A percentile compares a stretch with the other conserved stretches of the same genome.
These are phyloP conservation scores for Pipa parva DNA, from an alignment of 2,113 vertebrate genomes.

Conservation along the genomic window DNA sequence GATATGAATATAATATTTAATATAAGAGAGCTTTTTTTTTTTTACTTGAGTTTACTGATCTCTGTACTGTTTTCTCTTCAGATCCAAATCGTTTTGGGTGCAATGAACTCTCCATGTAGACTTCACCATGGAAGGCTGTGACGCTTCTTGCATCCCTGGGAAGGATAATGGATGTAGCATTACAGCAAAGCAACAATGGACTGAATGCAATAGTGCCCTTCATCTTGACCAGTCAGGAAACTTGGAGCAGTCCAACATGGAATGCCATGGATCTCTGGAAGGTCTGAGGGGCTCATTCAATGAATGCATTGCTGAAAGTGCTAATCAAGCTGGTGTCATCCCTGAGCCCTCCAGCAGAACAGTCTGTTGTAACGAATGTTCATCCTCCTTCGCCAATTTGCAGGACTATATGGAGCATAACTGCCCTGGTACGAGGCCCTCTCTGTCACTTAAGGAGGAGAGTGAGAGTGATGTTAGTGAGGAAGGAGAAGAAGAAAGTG, in stretches of 20 bases:
- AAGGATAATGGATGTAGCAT: constrained; percentile 96
- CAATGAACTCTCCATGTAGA: constrained; percentile 96
- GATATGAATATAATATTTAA: too few species aligned
- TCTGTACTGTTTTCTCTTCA: constrained; percentile 53
- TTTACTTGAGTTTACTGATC: neutral
- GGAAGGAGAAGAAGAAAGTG: constrained; percentile 78
- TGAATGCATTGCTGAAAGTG: constrained; percentile 59
- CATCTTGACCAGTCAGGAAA: constrained; percentile 80
- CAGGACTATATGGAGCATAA: constrained; percentile 79
- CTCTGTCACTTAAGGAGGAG: constrained; percentile 62
- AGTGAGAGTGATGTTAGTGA: constrained; percentile 89
- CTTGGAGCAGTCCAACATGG: constrained; percentile 73
- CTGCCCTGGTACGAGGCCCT: constrained; percentile 56
- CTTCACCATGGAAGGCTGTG: constrained; percentile 99
- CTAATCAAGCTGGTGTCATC: constrained; percentile 47
- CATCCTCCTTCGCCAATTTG: constrained; percentile 68
- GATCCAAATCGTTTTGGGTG: constrained; percentile 86
- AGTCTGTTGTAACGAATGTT: constrained; percentile 71
- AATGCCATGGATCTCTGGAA: constrained; percentile 66
- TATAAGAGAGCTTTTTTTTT: neutral
- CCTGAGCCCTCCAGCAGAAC: constrained; percentile 61
- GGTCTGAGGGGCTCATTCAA: constrained; percentile 66
- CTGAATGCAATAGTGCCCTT: constrained; percentile 87
- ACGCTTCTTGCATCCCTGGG: constrained; percentile 96
- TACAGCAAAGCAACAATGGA: constrained; percentile 93